Evolutionary conservation across 2,113 vertebrate species (phyloP).

Genomic region (Sylvilagus bachmani): DNA sequence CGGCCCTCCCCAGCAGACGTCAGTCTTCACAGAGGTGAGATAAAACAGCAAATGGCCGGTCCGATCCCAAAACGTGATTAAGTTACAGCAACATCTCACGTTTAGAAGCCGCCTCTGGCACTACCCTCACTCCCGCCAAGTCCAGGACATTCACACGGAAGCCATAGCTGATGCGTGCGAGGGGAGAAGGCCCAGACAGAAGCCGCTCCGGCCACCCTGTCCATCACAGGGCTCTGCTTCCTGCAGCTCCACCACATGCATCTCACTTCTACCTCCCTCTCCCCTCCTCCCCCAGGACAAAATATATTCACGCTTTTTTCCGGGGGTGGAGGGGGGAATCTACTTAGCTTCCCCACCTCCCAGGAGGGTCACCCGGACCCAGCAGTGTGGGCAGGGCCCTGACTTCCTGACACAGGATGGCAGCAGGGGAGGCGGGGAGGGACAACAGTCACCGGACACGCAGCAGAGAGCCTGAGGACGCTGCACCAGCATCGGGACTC

Average conservation of each 20-base stretch:
- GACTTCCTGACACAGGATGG: accelerated
- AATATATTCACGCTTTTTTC: background rate
- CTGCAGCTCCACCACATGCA: background rate
- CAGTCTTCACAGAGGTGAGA: background rate
- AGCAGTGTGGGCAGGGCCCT: background rate
- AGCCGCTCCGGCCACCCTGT: no score
- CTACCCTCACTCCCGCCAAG: background rate
- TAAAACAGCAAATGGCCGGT: background rate
- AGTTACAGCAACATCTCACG: background rate
- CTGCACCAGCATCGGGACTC: background rate
- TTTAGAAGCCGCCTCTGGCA: background rate
- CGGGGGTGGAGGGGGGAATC: background rate
- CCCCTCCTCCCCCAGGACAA: accelerated
- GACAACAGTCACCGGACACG: background rate
- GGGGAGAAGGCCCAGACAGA: background rate
- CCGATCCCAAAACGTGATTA: background rate
- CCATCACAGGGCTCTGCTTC: background rate
- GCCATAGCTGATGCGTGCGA: background rate
- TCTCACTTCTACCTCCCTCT: background rate
- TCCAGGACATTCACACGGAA: background rate
- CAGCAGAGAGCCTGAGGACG: background rate
- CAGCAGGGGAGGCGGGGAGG: accelerated
- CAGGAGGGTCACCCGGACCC: background rate
- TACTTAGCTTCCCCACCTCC: background rate
- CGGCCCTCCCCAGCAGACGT: background rate